A percentile compares a stretch with the other conserved stretches of the same genome.
Conservation (phyloP, 2,888 invertebrate genomes). For the Latrodectus elegans region DNA sequence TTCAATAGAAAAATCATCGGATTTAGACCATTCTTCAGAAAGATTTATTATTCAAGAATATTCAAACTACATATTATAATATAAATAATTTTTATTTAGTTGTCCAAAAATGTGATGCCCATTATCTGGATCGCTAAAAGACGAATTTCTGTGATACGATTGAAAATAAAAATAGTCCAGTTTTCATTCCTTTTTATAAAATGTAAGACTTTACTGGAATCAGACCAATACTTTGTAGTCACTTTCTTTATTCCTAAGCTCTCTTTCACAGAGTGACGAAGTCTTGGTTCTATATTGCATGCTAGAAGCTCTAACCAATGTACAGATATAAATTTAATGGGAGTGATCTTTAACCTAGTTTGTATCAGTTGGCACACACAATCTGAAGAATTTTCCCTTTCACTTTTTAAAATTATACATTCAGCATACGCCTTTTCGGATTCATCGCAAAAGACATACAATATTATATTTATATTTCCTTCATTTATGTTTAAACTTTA, state of each 20-base stretch:
- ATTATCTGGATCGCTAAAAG: not conserved
- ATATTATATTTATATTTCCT: not conserved
- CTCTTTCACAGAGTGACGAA: not conserved
- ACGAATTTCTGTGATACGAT: not conserved
- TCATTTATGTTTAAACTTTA: too few relatives aligned
- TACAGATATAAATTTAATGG: not conserved
- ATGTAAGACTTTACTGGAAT: not conserved
- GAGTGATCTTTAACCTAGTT: not conserved
- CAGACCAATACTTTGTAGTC: not conserved
- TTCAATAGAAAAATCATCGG: not conserved
- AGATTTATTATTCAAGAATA: not conserved
- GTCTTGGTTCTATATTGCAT: not conserved
- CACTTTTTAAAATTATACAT: not conserved
- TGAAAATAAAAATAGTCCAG: not conserved
- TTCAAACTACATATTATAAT: not conserved
- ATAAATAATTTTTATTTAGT: not conserved
- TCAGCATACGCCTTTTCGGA: not conserved
- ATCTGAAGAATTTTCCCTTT: not conserved
- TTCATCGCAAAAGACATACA: not conserved
- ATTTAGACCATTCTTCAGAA: not conserved
- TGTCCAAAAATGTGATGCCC: not conserved
- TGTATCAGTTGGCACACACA: not conserved
- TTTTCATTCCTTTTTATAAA: not conserved
- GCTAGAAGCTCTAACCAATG: not conserved
- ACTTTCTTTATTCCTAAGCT: not conserved